These are phyloP conservation scores for Percopsis omiscomaycus DNA, from an alignment of 2,797 vertebrate species.

Conservation along the genomic window DNA sequence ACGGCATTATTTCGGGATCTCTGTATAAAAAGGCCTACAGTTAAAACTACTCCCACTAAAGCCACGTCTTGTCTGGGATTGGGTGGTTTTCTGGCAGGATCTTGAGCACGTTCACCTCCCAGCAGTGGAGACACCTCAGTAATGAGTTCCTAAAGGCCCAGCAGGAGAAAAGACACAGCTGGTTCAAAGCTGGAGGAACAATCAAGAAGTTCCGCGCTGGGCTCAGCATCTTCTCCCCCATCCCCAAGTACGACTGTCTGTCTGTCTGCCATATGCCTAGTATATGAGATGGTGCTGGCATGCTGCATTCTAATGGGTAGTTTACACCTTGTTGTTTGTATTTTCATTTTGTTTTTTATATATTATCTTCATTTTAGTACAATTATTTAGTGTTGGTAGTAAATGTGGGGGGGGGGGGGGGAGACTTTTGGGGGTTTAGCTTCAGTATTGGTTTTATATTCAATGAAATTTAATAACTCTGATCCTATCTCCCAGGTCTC, in stretches of 20 bases:
- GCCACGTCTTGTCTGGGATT: background rate
- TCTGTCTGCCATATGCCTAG: background rate
- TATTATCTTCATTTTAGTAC: background rate
- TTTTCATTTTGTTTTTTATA: background rate
- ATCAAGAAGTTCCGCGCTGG: slow-evolving; percentile 98
- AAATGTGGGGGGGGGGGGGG: no score
- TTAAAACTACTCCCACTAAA: no score
- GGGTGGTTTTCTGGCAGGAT: slow-evolving; percentile 77
- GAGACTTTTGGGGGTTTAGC: no score
- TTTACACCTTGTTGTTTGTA: background rate
- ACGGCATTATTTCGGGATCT: no score
- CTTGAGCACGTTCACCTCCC: slow-evolving; percentile 94
- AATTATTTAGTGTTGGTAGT: no score
- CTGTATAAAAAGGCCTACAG: no score
- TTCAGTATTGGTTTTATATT: background rate
- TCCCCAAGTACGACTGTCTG: slow-evolving; percentile 86
- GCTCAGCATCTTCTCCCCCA: slow-evolving; percentile 98
- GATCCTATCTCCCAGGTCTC: slow-evolving; percentile 78
- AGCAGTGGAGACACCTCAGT: slow-evolving; percentile 99
- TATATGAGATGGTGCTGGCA: no score
- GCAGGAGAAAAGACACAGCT: slow-evolving; percentile 97
- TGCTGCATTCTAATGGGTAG: no score
- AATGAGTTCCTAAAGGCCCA: slow-evolving; percentile 98
- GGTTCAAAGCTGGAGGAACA: slow-evolving; percentile 97
- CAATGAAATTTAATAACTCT: background rate